phyloP scores from a whole-genome alignment of 1,140 invertebrate species.

The Fragariocoptes setiger region DNA sequence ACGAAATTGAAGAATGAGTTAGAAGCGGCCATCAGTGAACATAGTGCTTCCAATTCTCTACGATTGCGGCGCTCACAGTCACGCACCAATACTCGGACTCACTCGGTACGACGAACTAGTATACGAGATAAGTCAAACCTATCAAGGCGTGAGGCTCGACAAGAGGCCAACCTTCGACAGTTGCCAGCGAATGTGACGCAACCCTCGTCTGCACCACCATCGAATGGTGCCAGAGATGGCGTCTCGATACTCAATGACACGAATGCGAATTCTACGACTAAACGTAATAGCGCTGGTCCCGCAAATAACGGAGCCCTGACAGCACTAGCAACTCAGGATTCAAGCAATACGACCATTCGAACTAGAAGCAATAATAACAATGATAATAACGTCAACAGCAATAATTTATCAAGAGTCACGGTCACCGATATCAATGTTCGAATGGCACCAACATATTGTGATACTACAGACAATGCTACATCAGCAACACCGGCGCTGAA shows the following conservation, averaged over 20 bases:
- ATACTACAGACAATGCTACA: neutral
- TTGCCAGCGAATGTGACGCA: neutral
- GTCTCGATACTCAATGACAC: too few species aligned
- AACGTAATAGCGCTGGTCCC: too few species aligned
- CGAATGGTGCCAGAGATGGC: too few species aligned
- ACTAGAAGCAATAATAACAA: too few species aligned
- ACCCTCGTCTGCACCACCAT: too few species aligned
- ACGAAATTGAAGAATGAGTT: conserved; percentile 58
- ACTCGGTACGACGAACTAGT: conserved; percentile 70
- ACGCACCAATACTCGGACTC: conserved; percentile 19
- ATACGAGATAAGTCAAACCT: conserved; percentile 66
- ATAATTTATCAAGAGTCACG: too few species aligned
- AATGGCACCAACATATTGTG: neutral
- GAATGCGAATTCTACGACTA: too few species aligned
- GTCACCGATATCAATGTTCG: too few species aligned
- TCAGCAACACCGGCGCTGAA: neutral
- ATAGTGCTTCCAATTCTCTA: conserved; percentile 10
- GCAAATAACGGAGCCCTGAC: too few species aligned
- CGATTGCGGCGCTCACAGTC: conserved; percentile 15
- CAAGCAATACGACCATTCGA: too few species aligned
- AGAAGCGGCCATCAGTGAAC: conserved; percentile 28
- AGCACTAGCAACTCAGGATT: too few species aligned
- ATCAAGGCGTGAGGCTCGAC: conserved; percentile 71
- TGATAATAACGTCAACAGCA: too few species aligned
- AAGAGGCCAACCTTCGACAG: conserved; percentile 33